Conservation (phyloP, 2,113 vertebrate species). For the Ascaphus truei region DNA sequence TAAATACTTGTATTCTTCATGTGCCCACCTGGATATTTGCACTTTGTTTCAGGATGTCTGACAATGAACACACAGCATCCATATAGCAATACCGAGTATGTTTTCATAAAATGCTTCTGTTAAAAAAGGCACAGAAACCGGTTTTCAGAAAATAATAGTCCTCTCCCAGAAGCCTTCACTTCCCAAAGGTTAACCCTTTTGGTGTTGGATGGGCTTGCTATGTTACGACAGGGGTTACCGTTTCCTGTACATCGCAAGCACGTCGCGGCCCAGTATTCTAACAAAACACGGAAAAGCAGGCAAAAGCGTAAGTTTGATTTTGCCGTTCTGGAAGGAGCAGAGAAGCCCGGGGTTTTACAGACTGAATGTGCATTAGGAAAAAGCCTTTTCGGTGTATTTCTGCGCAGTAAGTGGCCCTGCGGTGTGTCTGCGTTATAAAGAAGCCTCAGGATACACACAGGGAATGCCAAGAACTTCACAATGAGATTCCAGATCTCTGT, state of each 20-base stretch:
- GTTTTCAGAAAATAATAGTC: neutral
- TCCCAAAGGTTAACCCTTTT: neutral
- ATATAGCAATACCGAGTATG: neutral
- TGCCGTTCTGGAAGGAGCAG: neutral
- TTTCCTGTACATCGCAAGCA: too few species aligned
- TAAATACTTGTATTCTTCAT: slow-evolving; percentile 6
- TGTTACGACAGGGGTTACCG: too few species aligned
- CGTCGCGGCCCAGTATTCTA: too few species aligned
- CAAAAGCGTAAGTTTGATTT: too few species aligned
- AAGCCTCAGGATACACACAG: too few species aligned
- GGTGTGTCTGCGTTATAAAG: too few species aligned
- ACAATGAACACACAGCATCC: neutral
- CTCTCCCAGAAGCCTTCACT: neutral
- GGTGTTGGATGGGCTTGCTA: too few species aligned
- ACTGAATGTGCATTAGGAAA: neutral
- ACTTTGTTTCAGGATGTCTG: neutral
- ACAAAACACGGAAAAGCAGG: too few species aligned
- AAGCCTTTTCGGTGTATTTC: neutral
- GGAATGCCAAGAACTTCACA: too few species aligned
- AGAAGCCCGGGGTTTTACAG: neutral
- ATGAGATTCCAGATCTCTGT: too few species aligned
- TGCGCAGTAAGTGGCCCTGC: too few species aligned
- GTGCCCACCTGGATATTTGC: neutral
- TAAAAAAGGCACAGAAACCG: neutral
- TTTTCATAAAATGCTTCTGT: neutral